Evolutionary conservation across 2,888 invertebrate species (phyloP).

Genomic region (Amiota mariae): DNA sequence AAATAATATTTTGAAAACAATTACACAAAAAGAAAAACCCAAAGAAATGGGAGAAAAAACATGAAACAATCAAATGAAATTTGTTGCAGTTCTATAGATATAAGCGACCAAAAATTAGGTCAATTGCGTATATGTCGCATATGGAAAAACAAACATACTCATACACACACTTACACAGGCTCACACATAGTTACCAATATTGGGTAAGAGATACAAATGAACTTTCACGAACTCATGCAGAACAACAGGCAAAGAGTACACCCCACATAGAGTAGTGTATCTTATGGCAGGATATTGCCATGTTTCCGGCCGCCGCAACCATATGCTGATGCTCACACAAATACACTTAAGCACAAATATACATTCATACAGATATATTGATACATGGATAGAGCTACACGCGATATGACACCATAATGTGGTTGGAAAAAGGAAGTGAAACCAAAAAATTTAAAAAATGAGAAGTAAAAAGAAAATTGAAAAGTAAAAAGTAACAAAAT

Average conservation of each 20-base stretch:
- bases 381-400: slow-evolving; percentile 8
- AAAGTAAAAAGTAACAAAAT: slow-evolving; percentile 4
- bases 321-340: background rate
- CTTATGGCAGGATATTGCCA: slow-evolving; percentile 47
- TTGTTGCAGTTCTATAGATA: too few species aligned
- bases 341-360: slow-evolving; percentile 29
- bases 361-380: slow-evolving; percentile 12
- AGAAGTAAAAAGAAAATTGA: background rate
- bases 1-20: slow-evolving; percentile 2
- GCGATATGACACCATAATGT: slow-evolving; percentile 35
- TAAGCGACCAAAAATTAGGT: slow-evolving; percentile 47
- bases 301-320: slow-evolving; percentile 30
- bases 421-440: slow-evolving; percentile 22
- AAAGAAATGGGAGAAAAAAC: slow-evolving; percentile 29
- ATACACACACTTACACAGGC: background rate
- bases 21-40: slow-evolving; percentile 12
- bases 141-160: background rate
- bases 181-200: background rate
- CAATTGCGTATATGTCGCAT: slow-evolving; percentile 48
- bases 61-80: slow-evolving; percentile 9
- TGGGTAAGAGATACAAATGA: background rate
- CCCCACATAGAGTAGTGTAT: slow-evolving; percentile 39
- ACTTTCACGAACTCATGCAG: background rate
- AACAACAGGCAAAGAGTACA: slow-evolving; percentile 29
- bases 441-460: background rate